Base-by-base conservation (phyloP, 2,888 invertebrate species). In the Leistus spinibarbis region DNA sequence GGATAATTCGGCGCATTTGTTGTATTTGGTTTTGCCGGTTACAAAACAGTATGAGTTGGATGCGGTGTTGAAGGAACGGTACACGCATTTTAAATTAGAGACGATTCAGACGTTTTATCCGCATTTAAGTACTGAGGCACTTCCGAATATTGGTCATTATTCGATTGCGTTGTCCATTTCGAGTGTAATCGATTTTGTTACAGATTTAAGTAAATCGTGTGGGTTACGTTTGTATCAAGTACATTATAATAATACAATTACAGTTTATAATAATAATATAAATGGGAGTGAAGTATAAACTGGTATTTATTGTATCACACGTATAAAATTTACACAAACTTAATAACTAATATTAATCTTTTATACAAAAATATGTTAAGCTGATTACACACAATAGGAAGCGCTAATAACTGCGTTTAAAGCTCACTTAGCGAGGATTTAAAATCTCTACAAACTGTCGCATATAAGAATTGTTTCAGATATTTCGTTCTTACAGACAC, bases 121-220 rank as follows among this genome's bases (percentile, higher is more conserved):
- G 0, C 95, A 95, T 84, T 85, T 94, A 76, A 92, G 93, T 60
- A 89, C 89, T 0, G 95, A 95, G 85, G 93, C 92, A 0, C 87
- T 93, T 72, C 93, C 94, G 0, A 87, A 88, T 63, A 86, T 90
- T 56, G 87, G 88, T 19, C 82, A 83, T 1, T 82, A 86, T 76
- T 77, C 81, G 80, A 81, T 63, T 60, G 79, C 2, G 77, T 69
- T 54, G 40, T 63, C 63, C 2, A 1, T 68, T 1, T 53, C 20
- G 54, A 63, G 60, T 66, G 19, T 77, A 10, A 5, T 53, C 13
- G 65, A 66, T 22, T 13, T 53, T n/a, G 20, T 60, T 5, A 62
- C 17, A 19, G 62, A 69, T 76, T 10, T 76, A 13, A n/a, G 54
- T 13, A 69, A 40, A 17, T 72, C 72, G 5, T 65, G 75, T 65